Evolutionary conservation across 2,888 invertebrate genomes (phyloP), one percentile per base, ranked within the genome.

Genomic region (Xylota segnis): DNA sequence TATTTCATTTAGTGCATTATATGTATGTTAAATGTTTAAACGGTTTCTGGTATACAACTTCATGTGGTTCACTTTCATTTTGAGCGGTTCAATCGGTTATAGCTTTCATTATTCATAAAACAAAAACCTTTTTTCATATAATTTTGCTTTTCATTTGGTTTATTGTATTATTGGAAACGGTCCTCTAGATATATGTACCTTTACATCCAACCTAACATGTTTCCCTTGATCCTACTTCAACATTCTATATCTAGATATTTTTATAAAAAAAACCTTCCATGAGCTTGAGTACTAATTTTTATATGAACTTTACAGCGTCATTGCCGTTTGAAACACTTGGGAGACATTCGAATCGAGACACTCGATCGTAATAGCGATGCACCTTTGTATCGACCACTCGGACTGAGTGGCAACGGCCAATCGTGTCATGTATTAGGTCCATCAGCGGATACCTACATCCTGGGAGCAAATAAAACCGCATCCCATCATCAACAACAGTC

Each of bases 261-360:
- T n/a, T 9, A 50, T 23, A 34, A 54, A 18, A 32, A 29, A 27
- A 7, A 3, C 43, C 2, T 27, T 27, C 18, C 27, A 7, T 47
- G 12, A 14, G 1, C n/a, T 37, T 59, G n/a, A 56, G 5, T 23
- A 68, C 56, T 81, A 76, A 83, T 27, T 12, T 58, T 81, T 76
- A 34, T 3, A 68, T 16, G 40, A 71, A 66, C 58, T 34, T 86
- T 78, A 89, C 92, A 96, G 96, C 95, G 96, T 90, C 96, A 96
- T 90, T 96, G 96, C 92, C 95, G 96, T 86, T 93, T 96, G 93
- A 96, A 96, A 92, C 96, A 96, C 92, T 95, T 95, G 90, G 96
- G 96, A 88, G 94, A 96, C 89, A 95, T 96, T 89, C 94, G 95
- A 91, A 96, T 96, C 88, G 93, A 94, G 89, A 92, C 93, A 89